Evolutionary conservation across 1,140 invertebrate species (phyloP).

Genomic region (Drosophila tsacasi): DNA sequence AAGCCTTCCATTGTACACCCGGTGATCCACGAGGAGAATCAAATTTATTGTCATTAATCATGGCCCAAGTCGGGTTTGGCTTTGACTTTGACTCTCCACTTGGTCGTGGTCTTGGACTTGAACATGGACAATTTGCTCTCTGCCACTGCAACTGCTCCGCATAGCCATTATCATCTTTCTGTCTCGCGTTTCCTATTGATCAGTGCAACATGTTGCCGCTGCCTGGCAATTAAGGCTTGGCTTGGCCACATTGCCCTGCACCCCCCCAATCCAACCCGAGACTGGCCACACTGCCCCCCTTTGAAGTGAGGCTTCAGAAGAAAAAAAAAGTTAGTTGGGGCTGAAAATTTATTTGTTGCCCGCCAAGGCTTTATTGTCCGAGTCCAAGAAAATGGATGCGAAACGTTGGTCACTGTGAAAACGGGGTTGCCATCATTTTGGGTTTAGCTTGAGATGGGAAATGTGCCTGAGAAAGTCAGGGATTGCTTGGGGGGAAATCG

Average conservation of each 20-base stretch:
- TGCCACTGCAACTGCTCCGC: slow-evolving; percentile 33
- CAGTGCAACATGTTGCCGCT: slow-evolving; percentile 80
- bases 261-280: background rate
- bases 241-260: slow-evolving; percentile 36
- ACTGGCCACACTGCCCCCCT: slow-evolving; percentile 10
- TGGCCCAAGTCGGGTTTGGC: slow-evolving; percentile 53
- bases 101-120: slow-evolving; percentile 38
- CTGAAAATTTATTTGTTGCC: slow-evolving; percentile 73
- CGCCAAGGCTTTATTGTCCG: slow-evolving; percentile 66
- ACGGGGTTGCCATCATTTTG: slow-evolving; percentile 21
- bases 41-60: slow-evolving; percentile 84
- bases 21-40: slow-evolving; percentile 55
- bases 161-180: slow-evolving; percentile 57
- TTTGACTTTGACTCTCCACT: slow-evolving; percentile 70
- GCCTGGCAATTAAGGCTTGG: slow-evolving; percentile 81
- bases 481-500: background rate
- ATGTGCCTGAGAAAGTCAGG: background rate
- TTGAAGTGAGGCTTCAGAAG: background rate
- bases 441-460: background rate
- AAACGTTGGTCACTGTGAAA: slow-evolving; percentile 3
- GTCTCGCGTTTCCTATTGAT: slow-evolving; percentile 70
- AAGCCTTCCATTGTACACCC: slow-evolving; percentile 63
- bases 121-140: slow-evolving; percentile 43
- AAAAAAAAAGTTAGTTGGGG: slow-evolving; percentile 33
- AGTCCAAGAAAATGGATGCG: slow-evolving; percentile 28